Evolutionary conservation across 2,113 vertebrate species (phyloP).

Genomic region (Struthio camelus): DNA sequence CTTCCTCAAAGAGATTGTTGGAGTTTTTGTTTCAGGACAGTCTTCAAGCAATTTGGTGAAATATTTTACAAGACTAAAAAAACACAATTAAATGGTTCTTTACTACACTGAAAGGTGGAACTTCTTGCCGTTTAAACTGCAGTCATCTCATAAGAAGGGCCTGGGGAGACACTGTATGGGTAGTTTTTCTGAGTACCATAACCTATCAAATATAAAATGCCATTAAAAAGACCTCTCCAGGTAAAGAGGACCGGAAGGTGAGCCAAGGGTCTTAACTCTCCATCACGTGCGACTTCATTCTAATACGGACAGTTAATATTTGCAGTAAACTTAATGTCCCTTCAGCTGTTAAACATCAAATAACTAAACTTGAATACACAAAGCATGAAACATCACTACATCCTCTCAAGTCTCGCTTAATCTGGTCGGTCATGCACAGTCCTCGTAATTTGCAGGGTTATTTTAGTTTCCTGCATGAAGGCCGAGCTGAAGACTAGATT

Average conservation of each 20-base stretch:
- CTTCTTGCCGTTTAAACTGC: background rate
- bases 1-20: too few species aligned
- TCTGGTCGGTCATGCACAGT: fast-evolving
- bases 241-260: background rate
- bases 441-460: background rate
- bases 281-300: too few species aligned
- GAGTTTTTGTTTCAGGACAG: background rate
- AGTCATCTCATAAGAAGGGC: background rate
- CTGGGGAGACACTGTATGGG: background rate
- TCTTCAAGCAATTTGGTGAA: background rate
- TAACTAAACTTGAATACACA: background rate
- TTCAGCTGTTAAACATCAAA: background rate
- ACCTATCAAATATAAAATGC: background rate
- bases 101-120: background rate
- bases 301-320: background rate
- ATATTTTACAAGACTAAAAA: background rate
- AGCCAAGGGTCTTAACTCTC: background rate
- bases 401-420: background rate
- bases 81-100: background rate
- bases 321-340: background rate
- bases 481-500: background rate
- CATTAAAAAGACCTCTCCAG: background rate
- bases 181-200: background rate
- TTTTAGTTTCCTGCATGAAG: background rate
- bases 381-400: background rate